Base-by-base conservation (phyloP, 2,888 invertebrate species). In the Eledona agricola region DNA sequence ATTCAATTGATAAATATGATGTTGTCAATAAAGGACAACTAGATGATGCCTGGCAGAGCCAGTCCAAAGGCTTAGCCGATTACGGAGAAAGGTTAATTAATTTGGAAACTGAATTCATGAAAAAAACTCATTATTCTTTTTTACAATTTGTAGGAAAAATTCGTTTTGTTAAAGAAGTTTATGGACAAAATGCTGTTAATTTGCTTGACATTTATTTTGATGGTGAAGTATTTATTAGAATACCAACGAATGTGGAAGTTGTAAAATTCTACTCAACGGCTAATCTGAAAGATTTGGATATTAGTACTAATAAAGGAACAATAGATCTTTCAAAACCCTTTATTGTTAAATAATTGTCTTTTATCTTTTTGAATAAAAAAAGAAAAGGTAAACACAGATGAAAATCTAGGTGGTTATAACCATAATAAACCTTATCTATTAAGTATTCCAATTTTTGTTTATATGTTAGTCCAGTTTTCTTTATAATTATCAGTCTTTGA, bases 171-270 rank as follows among this genome's bases (percentile, higher is more conserved):
- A 25, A 38, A 38, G 26, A 16, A 38, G 40, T 38, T 38, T 16
- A 38, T 38, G 40, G 40, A 38, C 23, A 38, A 38, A 38, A 38
- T n/a, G 19, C 40, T 38, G 40, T 38, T 38, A 38, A 10, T 37
- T 9, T 31, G 13, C 32, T 32, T 32, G 4, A 15, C 17, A 2
- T 32, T 32, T 17, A 5, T 32, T 32, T 32, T 32, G 32, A 32
- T 32, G 32, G 32, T 17, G 32, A 32, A 32, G 7, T 3, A 17
- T 32, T 17, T 32, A 5, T 32, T 32, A 32, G 32, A 17, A 15
- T 32, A 17, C 32, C 32, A 17, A 32, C 19, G 19, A 17, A 32
- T 32, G 19, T 32, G 32, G 32, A 32, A 32, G 32, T 32, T 32
- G 6, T 32, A 32, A 32, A 32, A 32, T 32, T 32, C 32, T 17